These are phyloP conservation scores for Scolopax bukidnonensis DNA, from an alignment of 2,797 vertebrate genomes.

Conservation along the genomic window DNA sequence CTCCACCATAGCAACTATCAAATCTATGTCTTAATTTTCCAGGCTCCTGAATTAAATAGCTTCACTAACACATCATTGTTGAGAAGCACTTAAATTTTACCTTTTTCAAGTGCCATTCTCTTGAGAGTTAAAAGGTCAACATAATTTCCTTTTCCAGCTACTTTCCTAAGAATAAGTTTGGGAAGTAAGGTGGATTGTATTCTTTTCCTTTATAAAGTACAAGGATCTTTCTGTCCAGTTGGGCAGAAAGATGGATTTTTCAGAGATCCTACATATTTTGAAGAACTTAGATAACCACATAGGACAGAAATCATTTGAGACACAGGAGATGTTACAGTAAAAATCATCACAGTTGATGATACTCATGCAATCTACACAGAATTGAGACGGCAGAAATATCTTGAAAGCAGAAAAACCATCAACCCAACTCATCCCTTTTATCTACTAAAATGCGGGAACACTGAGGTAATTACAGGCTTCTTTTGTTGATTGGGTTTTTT, in stretches of 20 bases:
- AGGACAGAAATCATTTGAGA: background rate
- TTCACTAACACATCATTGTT: background rate
- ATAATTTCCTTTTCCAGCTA: background rate
- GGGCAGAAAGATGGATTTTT: background rate
- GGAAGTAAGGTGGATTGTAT: background rate
- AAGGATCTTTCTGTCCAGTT: background rate
- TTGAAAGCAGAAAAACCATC: background rate
- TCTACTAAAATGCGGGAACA: background rate
- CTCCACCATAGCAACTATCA: background rate
- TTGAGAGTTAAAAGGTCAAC: background rate
- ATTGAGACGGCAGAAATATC: background rate
- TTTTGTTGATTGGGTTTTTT: background rate
- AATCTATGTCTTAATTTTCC: background rate
- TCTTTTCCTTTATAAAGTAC: background rate
- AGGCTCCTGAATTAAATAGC: background rate
- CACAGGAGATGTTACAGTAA: background rate
- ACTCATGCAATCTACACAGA: background rate
- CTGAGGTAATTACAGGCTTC: fast-evolving
- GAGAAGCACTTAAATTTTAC: background rate
- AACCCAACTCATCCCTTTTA: background rate
- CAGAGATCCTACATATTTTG: background rate
- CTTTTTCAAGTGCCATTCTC: background rate
- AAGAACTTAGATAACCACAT: background rate
- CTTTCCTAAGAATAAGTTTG: background rate
- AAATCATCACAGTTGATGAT: background rate